These are phyloP conservation scores for Bathynomus jamesi DNA, from an alignment of 1,140 invertebrate species.

Conservation along the genomic window DNA sequence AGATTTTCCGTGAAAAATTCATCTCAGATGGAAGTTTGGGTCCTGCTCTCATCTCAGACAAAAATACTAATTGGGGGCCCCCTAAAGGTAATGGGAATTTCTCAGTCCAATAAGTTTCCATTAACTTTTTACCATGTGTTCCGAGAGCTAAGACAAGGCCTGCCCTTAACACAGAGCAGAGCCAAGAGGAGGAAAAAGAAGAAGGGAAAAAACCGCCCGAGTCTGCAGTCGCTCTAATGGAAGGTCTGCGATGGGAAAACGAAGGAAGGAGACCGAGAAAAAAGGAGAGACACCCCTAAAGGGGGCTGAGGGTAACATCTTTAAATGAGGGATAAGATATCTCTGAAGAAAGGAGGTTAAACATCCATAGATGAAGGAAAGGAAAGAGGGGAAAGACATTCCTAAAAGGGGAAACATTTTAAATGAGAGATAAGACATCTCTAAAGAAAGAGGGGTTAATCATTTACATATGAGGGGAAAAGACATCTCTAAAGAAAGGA, in stretches of 20 bases:
- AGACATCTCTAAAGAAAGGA: too few species aligned
- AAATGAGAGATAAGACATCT: too few species aligned
- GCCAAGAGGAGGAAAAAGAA: neutral
- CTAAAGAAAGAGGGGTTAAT: too few species aligned
- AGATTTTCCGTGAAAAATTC: neutral
- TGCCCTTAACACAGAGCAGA: conserved; percentile 12
- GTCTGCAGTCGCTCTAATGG: neutral
- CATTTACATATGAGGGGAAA: too few species aligned
- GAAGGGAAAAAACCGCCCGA: neutral
- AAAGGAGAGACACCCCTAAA: neutral
- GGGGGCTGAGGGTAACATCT: too few species aligned
- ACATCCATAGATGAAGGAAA: too few species aligned
- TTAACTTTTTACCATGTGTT: conserved; percentile 35
- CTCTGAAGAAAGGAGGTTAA: too few species aligned
- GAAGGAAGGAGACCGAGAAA: neutral
- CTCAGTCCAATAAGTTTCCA: conserved; percentile 36
- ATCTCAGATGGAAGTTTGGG: neutral
- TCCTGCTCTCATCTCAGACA: conserved; percentile 21
- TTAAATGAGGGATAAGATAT: too few species aligned
- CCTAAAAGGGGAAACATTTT: too few species aligned
- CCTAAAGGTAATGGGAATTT: conserved; percentile 36
- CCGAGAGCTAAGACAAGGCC: conserved; percentile 28
- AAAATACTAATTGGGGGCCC: conserved; percentile 35
- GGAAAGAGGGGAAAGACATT: too few species aligned
- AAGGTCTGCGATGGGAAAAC: neutral